A percentile compares a stretch with the other conserved stretches of the same genome.
phyloP scores from a whole-genome alignment of 2,888 invertebrate genomes.

The Ormyrus rosae region DNA sequence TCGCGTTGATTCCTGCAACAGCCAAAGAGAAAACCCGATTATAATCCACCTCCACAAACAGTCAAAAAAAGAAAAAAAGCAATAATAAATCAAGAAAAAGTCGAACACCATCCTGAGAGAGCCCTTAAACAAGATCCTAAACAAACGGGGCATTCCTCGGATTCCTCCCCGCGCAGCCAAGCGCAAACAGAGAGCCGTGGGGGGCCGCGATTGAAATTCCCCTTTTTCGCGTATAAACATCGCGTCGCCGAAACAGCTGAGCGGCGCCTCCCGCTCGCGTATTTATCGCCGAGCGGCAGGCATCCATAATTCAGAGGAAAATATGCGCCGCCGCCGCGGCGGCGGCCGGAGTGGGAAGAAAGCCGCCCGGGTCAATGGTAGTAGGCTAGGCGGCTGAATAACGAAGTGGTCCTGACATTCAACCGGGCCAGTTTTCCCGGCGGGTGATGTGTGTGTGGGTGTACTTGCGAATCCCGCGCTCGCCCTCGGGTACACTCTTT shows the following conservation, averaged over 20 bases:
- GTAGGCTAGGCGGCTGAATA: conserved; percentile 22
- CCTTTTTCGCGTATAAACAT: no score
- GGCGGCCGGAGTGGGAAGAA: neutral
- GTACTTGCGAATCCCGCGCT: conserved; percentile 8
- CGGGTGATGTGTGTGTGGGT: neutral
- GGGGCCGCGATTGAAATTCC: no score
- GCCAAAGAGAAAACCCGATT: conserved; percentile 22
- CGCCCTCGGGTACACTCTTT: no score
- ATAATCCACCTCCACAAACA: no score
- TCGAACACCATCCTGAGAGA: no score
- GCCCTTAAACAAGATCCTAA: no score
- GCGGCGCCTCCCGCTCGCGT: neutral
- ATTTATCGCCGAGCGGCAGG: conserved; percentile 4
- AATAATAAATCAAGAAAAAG: neutral
- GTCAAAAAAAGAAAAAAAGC: conserved; percentile 54
- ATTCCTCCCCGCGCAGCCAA: neutral
- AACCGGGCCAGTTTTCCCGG: conserved; percentile 23
- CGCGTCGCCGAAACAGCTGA: neutral
- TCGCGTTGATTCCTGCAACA: conserved; percentile 84
- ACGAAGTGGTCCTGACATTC: conserved; percentile 30
- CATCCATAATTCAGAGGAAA: conserved; percentile 41
- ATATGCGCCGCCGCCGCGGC: neutral
- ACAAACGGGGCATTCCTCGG: no score
- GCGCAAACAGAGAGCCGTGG: conserved; percentile 2
- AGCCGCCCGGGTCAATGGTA: conserved; percentile 10